Evolutionary conservation across 2,113 vertebrate genomes (phyloP), one percentile per base, ranked within the genome.

Genomic region (Datnioides undecimradiatus): DNA sequence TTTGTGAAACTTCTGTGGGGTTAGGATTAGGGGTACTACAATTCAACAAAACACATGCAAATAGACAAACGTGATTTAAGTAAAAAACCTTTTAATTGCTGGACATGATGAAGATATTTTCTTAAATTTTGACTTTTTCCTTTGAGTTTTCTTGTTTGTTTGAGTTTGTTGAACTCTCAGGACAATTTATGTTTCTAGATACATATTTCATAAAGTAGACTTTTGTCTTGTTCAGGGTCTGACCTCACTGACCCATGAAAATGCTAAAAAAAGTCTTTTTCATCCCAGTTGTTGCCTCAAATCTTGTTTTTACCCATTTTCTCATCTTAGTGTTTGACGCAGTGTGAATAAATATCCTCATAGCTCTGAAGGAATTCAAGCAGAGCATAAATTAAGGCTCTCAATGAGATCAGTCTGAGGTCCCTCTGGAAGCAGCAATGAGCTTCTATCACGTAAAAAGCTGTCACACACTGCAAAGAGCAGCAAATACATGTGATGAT

Each of bases 281-380:
- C 16, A 58, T 57, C 11, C 21, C 36, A 14, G 12, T 45, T 10
- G 43, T 16, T 11, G 3, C 12, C n/a, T 66, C 14, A 21, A 23
- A 58, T 74, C 31, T 41, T 16, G 51, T 27, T 29, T 65, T 57
- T 5, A 52, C 19, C 54, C 31, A 1, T 46, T 66, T 33, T 31
- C 49, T 41, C 13, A 4, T 27, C 38, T 60, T 17, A 52, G 75
- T 73, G 65, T 63, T n/a, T 72, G 48, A 38, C 23, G 1, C 45
- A 48, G 21, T 73, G 59, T 25, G 27, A 78, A 43, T 74, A 80
- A 87, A 65, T 55, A 43, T 11, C 21, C n/a, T 33, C 59, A 74
- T 64, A 59, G 72, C 73, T 72, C 55, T 19, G 14, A 31, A 40
- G 10, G 41, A 72, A 60, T 51, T 82, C 29, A 58, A 70, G 48